A percentile compares a stretch with the other conserved stretches of the same genome.
Evolutionary conservation across 2,113 vertebrate species (phyloP).

Genomic region (Amphilophus citrinellus): DNA sequence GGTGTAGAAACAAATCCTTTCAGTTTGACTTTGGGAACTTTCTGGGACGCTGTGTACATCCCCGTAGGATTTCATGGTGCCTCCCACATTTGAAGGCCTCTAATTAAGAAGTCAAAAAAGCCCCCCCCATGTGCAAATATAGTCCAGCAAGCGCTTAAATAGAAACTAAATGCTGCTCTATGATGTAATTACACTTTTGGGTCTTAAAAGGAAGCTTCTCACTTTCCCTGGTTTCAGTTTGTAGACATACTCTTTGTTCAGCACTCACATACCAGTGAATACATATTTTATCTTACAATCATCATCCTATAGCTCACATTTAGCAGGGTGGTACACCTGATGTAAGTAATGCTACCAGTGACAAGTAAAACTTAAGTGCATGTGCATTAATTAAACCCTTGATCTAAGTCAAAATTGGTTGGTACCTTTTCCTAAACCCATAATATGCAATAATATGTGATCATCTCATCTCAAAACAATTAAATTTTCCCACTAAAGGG

Average conservation of each 20-base stretch:
- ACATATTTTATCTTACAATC: background rate
- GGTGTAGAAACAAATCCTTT: constrained; percentile 12
- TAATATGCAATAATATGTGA: background rate
- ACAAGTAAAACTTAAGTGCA: too few relatives aligned
- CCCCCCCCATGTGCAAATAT: constrained; percentile 64
- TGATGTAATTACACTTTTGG: constrained; percentile 64
- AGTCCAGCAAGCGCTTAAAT: constrained; percentile 56
- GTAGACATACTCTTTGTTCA: background rate
- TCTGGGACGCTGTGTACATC: constrained; percentile 26
- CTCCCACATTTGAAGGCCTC: constrained; percentile 63
- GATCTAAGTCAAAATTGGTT: background rate
- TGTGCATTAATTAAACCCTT: background rate
- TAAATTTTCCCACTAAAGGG: rapidly evolving
- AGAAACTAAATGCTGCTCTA: constrained; percentile 56
- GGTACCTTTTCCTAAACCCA: background rate
- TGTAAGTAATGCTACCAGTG: background rate
- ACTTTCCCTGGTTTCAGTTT: constrained; percentile 14
- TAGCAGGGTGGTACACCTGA: background rate
- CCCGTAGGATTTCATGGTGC: constrained; percentile 51
- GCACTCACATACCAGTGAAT: background rate
- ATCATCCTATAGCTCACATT: background rate
- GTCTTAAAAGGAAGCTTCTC: constrained; percentile 41
- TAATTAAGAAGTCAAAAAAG: constrained; percentile 72
- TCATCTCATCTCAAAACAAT: too few relatives aligned
- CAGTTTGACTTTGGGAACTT: constrained; percentile 52